Conservation (phyloP, 2,797 vertebrate genomes). For the Sebastes kiyomatsui region DNA sequence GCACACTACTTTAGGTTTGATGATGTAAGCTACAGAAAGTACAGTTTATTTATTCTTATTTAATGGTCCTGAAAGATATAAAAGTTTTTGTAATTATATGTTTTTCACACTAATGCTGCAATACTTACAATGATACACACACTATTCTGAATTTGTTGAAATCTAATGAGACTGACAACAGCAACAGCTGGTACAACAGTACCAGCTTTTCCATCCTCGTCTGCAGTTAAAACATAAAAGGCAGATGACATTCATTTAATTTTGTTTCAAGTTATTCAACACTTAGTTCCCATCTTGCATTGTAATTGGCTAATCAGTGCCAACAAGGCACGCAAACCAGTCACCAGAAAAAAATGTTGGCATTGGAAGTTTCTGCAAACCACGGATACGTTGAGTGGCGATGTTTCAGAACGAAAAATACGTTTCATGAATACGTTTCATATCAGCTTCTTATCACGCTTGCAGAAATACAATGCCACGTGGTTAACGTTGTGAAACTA, state of each 20-base stretch:
- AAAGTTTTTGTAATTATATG: neutral
- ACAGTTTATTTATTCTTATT: neutral
- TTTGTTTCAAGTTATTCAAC: neutral
- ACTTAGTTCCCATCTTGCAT: neutral
- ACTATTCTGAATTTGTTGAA: neutral
- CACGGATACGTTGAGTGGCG: too few relatives aligned
- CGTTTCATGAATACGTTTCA: too few relatives aligned
- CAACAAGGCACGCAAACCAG: neutral
- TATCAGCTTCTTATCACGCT: too few relatives aligned
- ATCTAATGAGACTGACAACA: neutral
- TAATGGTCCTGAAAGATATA: neutral
- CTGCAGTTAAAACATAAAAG: neutral
- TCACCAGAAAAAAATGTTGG: too few relatives aligned
- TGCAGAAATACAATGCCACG: too few relatives aligned
- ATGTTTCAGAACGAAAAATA: too few relatives aligned
- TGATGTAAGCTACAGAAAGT: neutral
- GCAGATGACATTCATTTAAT: neutral
- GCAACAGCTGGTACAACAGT: neutral
- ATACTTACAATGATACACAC: neutral
- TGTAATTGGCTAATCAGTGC: neutral
- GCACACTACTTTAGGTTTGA: neutral
- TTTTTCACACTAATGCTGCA: neutral
- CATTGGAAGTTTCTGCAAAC: too few relatives aligned
- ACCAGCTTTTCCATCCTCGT: neutral
- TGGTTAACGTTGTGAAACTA: too few relatives aligned